These are phyloP conservation scores for Sinocyclocheilus rhinocerous DNA, from an alignment of 2,113 vertebrate genomes.

Conservation along the genomic window DNA sequence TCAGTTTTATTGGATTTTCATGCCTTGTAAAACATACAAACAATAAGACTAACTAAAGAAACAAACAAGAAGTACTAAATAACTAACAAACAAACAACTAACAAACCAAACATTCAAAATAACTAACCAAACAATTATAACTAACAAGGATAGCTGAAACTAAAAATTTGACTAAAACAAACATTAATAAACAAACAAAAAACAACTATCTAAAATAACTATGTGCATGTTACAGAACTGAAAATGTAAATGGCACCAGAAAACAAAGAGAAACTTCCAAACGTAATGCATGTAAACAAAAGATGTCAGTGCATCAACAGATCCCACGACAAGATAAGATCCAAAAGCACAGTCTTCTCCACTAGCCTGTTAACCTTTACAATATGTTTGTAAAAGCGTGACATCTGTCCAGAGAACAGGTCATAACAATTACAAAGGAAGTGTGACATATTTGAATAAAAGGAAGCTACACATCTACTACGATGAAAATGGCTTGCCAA, in stretches of 20 bases:
- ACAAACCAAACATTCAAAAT: neutral
- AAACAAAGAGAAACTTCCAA: neutral
- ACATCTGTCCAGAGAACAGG: neutral
- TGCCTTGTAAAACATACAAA: neutral
- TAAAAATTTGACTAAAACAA: neutral
- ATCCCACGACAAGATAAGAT: neutral
- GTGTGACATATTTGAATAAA: neutral
- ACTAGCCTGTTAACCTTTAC: neutral
- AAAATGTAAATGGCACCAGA: neutral
- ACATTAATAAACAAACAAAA: neutral
- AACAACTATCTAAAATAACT: neutral
- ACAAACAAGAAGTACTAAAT: neutral
- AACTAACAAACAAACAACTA: too few relatives aligned
- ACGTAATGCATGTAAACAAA: neutral
- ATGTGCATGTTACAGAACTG: neutral
- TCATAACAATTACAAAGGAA: neutral
- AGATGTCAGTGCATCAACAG: neutral
- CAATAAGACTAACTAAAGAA: neutral
- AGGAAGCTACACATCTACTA: neutral
- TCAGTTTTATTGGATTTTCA: neutral
- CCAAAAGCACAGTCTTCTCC: neutral
- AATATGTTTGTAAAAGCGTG: neutral
- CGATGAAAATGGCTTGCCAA: neutral
- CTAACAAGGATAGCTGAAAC: too few relatives aligned
- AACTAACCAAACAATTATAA: neutral